These are phyloP conservation scores for Leptinotarsa lineolata DNA, from an alignment of 1,140 invertebrate genomes.

Conservation along the genomic window DNA sequence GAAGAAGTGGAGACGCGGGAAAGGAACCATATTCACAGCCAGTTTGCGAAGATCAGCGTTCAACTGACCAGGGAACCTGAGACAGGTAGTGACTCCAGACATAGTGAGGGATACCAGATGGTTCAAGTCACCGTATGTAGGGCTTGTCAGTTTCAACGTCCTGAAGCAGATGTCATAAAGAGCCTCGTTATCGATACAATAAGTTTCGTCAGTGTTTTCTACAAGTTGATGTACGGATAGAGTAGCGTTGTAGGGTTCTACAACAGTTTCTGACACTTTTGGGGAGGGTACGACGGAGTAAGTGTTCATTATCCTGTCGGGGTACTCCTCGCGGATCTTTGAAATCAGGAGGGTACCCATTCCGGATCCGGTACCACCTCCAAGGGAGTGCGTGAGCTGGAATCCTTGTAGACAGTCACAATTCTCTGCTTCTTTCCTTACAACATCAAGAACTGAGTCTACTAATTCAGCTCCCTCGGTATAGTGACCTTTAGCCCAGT, in stretches of 20 bases:
- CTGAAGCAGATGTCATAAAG: slow-evolving; percentile 90
- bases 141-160: slow-evolving; percentile 76
- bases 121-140: slow-evolving; percentile 78
- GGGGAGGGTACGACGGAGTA: slow-evolving; percentile 88
- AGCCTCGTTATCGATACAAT: slow-evolving; percentile 86
- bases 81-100: slow-evolving; percentile 82
- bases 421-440: slow-evolving; percentile 73
- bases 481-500: slow-evolving; percentile 19
- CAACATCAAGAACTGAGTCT: slow-evolving; percentile 76
- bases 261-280: slow-evolving; percentile 77
- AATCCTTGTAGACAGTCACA: slow-evolving; percentile 77
- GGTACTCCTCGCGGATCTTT: slow-evolving; percentile 83
- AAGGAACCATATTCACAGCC: slow-evolving; percentile 91
- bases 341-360: slow-evolving; percentile 61
- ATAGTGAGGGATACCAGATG: slow-evolving; percentile 77
- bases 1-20: slow-evolving; percentile 78
- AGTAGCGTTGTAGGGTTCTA: slow-evolving; percentile 82
- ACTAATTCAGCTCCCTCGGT: slow-evolving; percentile 51
- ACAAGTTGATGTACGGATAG: slow-evolving; percentile 82
- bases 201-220: slow-evolving; percentile 83
- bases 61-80: slow-evolving; percentile 78
- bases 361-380: slow-evolving; percentile 68
- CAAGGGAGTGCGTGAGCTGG: slow-evolving; percentile 76
- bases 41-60: slow-evolving; percentile 86
- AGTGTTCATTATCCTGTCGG: slow-evolving; percentile 91